Evolutionary conservation across 2,113 vertebrate species (phyloP).

Genomic region (Vombatus ursinus): DNA sequence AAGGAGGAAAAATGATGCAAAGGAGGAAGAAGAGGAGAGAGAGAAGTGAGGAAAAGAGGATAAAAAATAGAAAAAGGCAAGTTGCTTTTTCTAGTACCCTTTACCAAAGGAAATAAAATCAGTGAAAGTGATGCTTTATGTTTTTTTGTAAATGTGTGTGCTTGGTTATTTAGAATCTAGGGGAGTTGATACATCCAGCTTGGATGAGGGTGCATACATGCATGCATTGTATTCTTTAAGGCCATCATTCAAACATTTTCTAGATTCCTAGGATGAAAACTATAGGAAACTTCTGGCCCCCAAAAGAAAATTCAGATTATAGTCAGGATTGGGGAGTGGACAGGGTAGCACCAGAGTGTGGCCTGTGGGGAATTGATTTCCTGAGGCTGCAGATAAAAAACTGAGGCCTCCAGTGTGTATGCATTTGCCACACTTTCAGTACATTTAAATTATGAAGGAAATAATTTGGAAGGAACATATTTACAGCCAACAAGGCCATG

Average conservation of each 20-base stretch:
- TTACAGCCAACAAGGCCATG: slow-evolving; percentile 29
- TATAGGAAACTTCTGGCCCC: background rate
- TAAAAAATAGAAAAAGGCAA: too few relatives aligned
- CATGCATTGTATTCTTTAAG: background rate
- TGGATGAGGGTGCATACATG: background rate
- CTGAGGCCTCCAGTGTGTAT: background rate
- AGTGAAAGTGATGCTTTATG: too few relatives aligned
- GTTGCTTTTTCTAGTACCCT: too few relatives aligned
- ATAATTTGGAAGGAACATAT: slow-evolving; percentile 53
- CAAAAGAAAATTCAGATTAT: background rate
- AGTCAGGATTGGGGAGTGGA: background rate
- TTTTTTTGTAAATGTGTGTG: background rate
- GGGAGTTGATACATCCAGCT: background rate
- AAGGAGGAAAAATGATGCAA: background rate
- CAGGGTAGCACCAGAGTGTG: background rate
- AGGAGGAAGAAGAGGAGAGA: too few relatives aligned
- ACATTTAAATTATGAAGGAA: slow-evolving; percentile 30
- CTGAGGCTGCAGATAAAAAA: background rate
- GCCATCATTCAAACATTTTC: background rate
- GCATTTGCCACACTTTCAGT: background rate
- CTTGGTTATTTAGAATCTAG: background rate
- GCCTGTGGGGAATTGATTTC: slow-evolving; percentile 18
- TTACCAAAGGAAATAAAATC: too few relatives aligned
- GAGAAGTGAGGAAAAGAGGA: background rate
- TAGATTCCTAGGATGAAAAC: background rate